Percentiles rank a stretch among this genome's conserved stretches.
phyloP scores from a whole-genome alignment of 2,113 vertebrate species.

The Leptodactylus fuscus region DNA sequence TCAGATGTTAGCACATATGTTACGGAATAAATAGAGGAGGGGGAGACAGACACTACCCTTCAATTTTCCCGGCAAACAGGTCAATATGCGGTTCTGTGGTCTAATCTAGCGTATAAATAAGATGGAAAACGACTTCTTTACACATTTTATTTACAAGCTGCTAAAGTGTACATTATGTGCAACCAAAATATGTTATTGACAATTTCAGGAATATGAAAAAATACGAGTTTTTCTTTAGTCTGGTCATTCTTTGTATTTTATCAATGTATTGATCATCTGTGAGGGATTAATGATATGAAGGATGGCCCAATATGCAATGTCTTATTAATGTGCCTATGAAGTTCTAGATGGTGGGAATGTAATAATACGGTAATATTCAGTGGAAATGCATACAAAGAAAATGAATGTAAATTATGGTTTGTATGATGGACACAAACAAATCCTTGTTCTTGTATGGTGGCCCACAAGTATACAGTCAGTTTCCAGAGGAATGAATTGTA shows the following conservation, averaged over 20 bases:
- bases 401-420: no score
- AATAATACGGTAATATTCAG: no score
- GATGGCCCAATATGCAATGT: neutral
- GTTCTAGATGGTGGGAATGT: neutral
- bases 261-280: neutral
- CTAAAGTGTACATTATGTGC: neutral
- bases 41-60: neutral
- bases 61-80: neutral
- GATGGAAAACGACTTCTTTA: neutral
- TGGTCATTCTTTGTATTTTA: neutral
- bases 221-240: neutral
- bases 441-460: no score
- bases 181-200: neutral
- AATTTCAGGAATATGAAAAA: no score
- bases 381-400: no score
- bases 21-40: conserved; percentile 1
- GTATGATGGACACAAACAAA: no score
- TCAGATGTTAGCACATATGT: conserved; percentile 33
- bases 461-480: no score
- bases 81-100: conserved; percentile 5
- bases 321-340: neutral
- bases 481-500: no score
- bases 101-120: neutral
- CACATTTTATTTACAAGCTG: neutral
- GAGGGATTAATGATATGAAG: neutral